Percentiles rank a stretch among this genome's conserved stretches.
Conservation (phyloP, 2,113 vertebrate species). For the Hydrolagus affinis region DNA sequence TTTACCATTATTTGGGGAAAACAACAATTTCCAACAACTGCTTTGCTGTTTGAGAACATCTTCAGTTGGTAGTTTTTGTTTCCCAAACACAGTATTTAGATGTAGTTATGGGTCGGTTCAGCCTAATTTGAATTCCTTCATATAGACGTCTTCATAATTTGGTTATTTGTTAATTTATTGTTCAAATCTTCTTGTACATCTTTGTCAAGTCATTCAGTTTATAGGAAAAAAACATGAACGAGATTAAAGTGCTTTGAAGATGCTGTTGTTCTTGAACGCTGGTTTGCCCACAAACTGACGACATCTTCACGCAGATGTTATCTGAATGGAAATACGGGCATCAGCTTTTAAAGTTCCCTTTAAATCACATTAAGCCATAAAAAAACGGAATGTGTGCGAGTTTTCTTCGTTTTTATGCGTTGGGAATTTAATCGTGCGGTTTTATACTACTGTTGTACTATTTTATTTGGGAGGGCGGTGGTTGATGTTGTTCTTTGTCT, state of each 20-base stretch:
- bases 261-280: neutral
- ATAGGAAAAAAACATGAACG: neutral
- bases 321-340: slow-evolving; percentile 24
- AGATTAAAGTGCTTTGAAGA: slow-evolving; percentile 5
- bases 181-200: neutral
- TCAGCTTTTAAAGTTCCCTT: neutral
- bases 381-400: neutral
- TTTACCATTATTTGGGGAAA: neutral
- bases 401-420: neutral
- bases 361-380: neutral
- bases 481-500: neutral
- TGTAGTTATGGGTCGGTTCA: too few species aligned
- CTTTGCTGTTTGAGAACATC: neutral
- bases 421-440: neutral
- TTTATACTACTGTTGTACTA: neutral
- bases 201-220: neutral
- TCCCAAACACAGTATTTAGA: neutral
- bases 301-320: slow-evolving; percentile 23
- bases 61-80: neutral
- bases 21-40: neutral
- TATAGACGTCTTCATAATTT: neutral
- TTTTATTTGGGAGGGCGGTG: neutral
- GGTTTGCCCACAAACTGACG: neutral
- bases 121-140: neutral
- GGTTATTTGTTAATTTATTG: neutral